Evolutionary conservation across 2,888 invertebrate species (phyloP), one percentile per base, ranked within the genome.

Genomic region (Scaptomyza parva): DNA sequence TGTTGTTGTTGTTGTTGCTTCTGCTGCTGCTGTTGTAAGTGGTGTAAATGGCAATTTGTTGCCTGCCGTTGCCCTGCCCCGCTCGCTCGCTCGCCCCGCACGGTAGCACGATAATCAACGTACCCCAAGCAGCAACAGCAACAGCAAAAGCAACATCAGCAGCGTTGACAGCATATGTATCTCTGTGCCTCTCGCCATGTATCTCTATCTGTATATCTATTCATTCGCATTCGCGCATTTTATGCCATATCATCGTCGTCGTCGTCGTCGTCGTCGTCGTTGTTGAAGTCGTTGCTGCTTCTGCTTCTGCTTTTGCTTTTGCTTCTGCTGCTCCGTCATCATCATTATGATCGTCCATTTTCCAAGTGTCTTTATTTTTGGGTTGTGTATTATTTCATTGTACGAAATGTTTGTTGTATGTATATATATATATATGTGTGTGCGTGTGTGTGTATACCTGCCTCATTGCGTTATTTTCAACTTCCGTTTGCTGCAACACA

Each of bases 1-100:
- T 66, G 51, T 17, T 52, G 41, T 11, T 52, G 41, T 11, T 52
- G 54, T 37, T 40, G 54, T 14, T 58, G 53, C 24, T 67, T 55
- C 40, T 54, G 65, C 61, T 55, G 61, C 53, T 68, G 76, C 70
- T 55, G 75, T 67, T 76, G 86, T 78, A 87, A 84, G 84, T 84
- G 89, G 83, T 83, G 88, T 83, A 88, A 83, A 88, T 88, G 86
- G 84, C 88, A 84, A 85, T 88, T 84, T 88, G 79, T 78, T 87
- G 71, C 45, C 54, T 41, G 60, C 43, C 69, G 58, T 70, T 76
- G 81, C 81, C 82, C 82, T n/a, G n/a, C n/a, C n/a, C n/a, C n/a
- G n/a, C 78, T 22, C 22, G 22, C 22, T 5, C 22, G 22, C n/a
- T 22, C 9, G 28, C 28, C 9, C 9, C 79, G 72, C 86, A 70